Evolutionary conservation across 2,888 invertebrate genomes (phyloP).

Genomic region (Scaptodrosophila latifasciaeformis): DNA sequence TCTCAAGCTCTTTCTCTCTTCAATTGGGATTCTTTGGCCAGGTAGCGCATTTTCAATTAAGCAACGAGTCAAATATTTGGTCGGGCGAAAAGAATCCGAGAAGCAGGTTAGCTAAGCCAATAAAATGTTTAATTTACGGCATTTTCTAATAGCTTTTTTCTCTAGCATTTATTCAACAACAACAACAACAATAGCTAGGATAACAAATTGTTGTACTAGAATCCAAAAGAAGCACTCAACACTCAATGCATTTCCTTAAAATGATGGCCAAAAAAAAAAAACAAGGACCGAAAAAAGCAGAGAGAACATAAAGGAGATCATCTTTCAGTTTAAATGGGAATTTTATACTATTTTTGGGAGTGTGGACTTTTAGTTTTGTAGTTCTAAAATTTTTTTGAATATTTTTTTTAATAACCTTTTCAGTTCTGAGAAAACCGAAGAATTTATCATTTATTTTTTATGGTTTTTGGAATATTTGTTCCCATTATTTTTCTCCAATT

Average conservation of each 20-base stretch:
- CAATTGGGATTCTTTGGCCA: constrained; percentile 2
- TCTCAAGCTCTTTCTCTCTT: constrained; percentile 26
- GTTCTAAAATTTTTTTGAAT: too few species aligned
- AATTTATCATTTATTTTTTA: too few species aligned
- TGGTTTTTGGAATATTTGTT: too few species aligned
- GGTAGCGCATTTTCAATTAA: constrained; percentile 62
- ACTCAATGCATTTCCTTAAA: neutral
- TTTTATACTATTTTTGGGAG: too few species aligned
- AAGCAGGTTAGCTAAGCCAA: constrained; percentile 41
- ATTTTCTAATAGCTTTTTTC: constrained; percentile 54
- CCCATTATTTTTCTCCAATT: too few species aligned
- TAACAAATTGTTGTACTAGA: too few species aligned
- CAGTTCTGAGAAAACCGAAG: too few species aligned
- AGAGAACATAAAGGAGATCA: too few species aligned
- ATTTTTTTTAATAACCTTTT: too few species aligned
- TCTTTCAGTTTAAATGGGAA: too few species aligned
- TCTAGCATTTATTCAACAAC: constrained; percentile 23
- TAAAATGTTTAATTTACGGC: constrained; percentile 60
- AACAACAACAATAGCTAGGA: constrained; percentile 6
- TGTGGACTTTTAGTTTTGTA: too few species aligned
- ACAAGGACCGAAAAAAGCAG: neutral
- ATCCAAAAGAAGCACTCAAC: neutral
- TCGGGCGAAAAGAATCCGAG: constrained; percentile 33
- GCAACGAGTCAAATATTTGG: constrained; percentile 55
- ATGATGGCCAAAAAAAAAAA: neutral